A percentile compares a stretch with the other conserved stretches of the same genome.
phyloP scores from a whole-genome alignment of 2,888 invertebrate genomes.

The Caenorhabditis uteleia region DNA sequence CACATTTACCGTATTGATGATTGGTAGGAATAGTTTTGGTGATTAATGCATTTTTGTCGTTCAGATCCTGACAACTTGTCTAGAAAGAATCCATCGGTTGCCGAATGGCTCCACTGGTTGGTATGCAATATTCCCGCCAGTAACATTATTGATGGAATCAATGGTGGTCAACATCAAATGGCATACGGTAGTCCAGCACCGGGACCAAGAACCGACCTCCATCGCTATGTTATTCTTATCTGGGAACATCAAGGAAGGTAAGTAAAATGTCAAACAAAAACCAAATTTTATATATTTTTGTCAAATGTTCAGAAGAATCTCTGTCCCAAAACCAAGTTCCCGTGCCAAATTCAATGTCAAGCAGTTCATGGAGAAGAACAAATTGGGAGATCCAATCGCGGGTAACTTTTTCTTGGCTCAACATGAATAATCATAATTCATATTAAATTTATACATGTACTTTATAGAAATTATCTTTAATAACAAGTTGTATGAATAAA shows the following conservation, averaged over 20 bases:
- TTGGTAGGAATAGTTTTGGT: slow-evolving; percentile 49
- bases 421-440: slow-evolving; percentile 49
- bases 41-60: slow-evolving; percentile 2
- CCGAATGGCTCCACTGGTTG: slow-evolving; percentile 70
- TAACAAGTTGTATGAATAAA: not conserved
- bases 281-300: not conserved
- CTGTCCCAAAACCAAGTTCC: slow-evolving; percentile 61
- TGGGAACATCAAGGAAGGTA: slow-evolving; percentile 66
- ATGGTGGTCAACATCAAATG: slow-evolving; percentile 69
- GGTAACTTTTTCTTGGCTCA: slow-evolving; percentile 68
- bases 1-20: slow-evolving; percentile 68
- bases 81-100: slow-evolving; percentile 69
- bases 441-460: slow-evolving; percentile 1
- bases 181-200: slow-evolving; percentile 69
- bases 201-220: slow-evolving; percentile 67
- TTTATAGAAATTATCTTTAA: not conserved
- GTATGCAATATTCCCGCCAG: slow-evolving; percentile 68
- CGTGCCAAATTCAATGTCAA: slow-evolving; percentile 69
- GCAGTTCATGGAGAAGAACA: slow-evolving; percentile 69
- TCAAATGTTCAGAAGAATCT: slow-evolving; percentile 37
- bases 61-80: slow-evolving; percentile 69
- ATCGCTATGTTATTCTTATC: slow-evolving; percentile 68
- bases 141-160: slow-evolving; percentile 69
- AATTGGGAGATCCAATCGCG: slow-evolving; percentile 68
- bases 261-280: not conserved